These are phyloP conservation scores for Poeciliopsis prolifica DNA, from an alignment of 2,113 vertebrate species.

Conservation along the genomic window DNA sequence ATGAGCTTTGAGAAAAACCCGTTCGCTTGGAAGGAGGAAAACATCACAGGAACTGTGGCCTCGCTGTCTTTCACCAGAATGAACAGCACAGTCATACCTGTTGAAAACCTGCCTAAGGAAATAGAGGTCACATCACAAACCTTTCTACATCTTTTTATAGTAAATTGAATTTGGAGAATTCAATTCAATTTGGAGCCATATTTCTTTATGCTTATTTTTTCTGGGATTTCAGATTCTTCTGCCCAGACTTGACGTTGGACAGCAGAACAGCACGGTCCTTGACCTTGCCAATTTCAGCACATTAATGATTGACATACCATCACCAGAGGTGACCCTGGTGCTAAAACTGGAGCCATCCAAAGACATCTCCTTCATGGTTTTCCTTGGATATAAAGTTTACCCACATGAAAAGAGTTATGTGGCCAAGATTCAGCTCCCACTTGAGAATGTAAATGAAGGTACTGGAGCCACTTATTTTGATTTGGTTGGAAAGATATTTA, in stretches of 20 bases:
- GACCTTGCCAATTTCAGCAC: conserved; percentile 83
- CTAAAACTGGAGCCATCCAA: conserved; percentile 85
- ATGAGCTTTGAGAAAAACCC: conserved; percentile 89
- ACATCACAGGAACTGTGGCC: conserved; percentile 85
- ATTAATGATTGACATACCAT: conserved; percentile 85
- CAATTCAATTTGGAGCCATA: not conserved
- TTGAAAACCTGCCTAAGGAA: conserved; percentile 84
- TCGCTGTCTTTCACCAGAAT: conserved; percentile 84
- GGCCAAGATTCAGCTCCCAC: conserved; percentile 79
- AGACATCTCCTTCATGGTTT: conserved; percentile 80
- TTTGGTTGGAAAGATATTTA: not conserved
- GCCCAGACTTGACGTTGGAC: conserved; percentile 74
- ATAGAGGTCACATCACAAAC: conserved; percentile 85
- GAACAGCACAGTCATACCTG: conserved; percentile 81
- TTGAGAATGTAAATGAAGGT: conserved; percentile 77
- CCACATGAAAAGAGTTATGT: conserved; percentile 84
- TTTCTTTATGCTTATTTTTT: conserved; percentile 12
- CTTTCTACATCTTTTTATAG: not conserved
- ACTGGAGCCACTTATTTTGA: conserved; percentile 16
- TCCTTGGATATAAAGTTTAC: conserved; percentile 83
- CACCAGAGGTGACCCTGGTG: conserved; percentile 82
- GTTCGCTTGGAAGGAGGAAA: conserved; percentile 78
- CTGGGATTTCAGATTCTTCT: conserved; percentile 83
- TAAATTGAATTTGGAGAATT: not conserved
- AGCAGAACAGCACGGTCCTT: conserved; percentile 81